A percentile compares a stretch with the other conserved stretches of the same genome.
Evolutionary conservation across 2,113 vertebrate species (phyloP).

Genomic region (Paratilapia polleni): DNA sequence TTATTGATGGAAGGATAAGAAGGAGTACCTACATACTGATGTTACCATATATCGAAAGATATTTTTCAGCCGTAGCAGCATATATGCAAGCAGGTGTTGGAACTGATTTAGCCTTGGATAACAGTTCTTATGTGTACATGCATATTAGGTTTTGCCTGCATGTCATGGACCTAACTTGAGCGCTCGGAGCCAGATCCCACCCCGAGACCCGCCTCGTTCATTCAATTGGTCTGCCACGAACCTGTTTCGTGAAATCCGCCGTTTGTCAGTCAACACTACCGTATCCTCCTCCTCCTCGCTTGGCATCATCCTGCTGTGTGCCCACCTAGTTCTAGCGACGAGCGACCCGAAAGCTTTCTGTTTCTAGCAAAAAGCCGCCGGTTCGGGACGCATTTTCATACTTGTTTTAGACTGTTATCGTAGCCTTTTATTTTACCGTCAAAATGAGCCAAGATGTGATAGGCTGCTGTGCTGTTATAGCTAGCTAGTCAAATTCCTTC

Average conservation of each 20-base stretch:
- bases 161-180: slow-evolving; percentile 33
- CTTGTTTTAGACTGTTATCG: not conserved
- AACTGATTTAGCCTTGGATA: not conserved
- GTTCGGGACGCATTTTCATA: not conserved
- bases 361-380: slow-evolving; percentile 25
- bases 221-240: slow-evolving; percentile 56
- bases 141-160: not conserved
- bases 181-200: slow-evolving; percentile 36
- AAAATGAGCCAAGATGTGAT: slow-evolving; percentile 49
- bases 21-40: not conserved
- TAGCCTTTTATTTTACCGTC: slow-evolving; percentile 11
- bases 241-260: slow-evolving; percentile 45
- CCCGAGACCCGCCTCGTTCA: slow-evolving; percentile 56
- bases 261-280: slow-evolving; percentile 66
- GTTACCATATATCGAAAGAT: not conserved
- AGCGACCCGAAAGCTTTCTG: slow-evolving; percentile 48
- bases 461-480: slow-evolving; percentile 51
- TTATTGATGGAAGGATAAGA: not conserved
- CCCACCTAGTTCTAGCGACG: slow-evolving; percentile 65
- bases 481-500: slow-evolving; percentile 65
- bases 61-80: not conserved
- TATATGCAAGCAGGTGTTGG: not conserved
- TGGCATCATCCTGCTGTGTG: slow-evolving; percentile 48
- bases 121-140: not conserved
- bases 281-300: slow-evolving; percentile 38